Conservation (phyloP, 1,140 invertebrate genomes). For the Cydia strobilella region DNA sequence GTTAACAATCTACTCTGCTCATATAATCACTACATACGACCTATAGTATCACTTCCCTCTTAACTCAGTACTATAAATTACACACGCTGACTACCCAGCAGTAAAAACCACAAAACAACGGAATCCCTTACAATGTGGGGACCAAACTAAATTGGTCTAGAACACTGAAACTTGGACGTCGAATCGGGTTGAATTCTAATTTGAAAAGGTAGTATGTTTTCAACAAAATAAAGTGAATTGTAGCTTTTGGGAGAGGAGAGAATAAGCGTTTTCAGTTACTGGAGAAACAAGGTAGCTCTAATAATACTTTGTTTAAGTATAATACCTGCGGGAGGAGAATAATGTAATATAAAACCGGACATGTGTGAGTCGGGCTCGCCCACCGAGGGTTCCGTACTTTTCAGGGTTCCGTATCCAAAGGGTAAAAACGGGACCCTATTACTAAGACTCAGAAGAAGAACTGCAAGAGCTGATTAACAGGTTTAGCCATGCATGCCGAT, state of each 20-base stretch:
- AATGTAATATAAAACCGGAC: no score
- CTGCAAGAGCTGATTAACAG: no score
- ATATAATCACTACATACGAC: not conserved
- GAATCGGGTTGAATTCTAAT: not conserved
- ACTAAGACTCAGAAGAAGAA: no score
- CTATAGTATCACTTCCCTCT: not conserved
- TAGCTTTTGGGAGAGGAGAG: not conserved
- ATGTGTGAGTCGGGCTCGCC: no score
- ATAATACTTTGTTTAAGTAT: no score
- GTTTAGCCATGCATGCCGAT: no score
- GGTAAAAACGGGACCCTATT: no score
- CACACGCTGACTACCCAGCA: not conserved
- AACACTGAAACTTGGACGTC: not conserved
- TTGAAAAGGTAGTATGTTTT: not conserved
- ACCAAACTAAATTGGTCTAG: not conserved
- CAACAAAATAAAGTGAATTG: not conserved
- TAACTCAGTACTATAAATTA: constrained; percentile 28
- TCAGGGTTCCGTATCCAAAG: no score
- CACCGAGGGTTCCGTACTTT: no score
- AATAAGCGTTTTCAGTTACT: not conserved
- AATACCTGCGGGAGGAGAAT: no score
- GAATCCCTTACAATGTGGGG: not conserved
- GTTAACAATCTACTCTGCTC: not conserved
- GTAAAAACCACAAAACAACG: not conserved
- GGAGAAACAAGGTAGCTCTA: not conserved